These are phyloP conservation scores for Melieria crassipennis DNA, from an alignment of 2,888 invertebrate genomes.

Conservation along the genomic window DNA sequence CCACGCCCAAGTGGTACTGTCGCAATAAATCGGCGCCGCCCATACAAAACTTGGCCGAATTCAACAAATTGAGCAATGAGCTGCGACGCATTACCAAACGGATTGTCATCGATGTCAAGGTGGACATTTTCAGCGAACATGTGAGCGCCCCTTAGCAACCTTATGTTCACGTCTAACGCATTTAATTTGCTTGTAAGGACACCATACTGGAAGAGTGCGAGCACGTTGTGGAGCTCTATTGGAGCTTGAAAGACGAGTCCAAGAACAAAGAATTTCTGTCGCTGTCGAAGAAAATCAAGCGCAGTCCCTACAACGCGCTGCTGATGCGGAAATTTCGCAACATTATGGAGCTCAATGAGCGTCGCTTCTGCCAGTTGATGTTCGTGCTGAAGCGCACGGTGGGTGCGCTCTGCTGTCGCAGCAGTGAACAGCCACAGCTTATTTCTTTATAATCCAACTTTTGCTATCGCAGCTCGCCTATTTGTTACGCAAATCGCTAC, in stretches of 20 bases:
- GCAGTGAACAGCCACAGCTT: too few relatives aligned
- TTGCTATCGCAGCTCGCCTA: conserved; percentile 49
- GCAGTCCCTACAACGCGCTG: conserved; percentile 63
- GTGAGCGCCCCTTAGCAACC: conserved; percentile 48
- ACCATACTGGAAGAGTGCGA: conserved; percentile 60
- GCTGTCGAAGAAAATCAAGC: conserved; percentile 61
- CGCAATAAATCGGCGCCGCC: conserved; percentile 61
- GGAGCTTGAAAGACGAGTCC: conserved; percentile 58
- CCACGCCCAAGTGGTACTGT: conserved; percentile 62
- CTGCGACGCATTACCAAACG: conserved; percentile 60
- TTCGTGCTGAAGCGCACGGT: conserved; percentile 63
- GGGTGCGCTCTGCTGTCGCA: conserved; percentile 12
- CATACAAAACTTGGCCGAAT: conserved; percentile 59
- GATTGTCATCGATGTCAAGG: conserved; percentile 62
- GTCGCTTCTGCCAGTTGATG: conserved; percentile 60
- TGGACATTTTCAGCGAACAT: conserved; percentile 61
- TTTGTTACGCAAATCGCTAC: conserved; percentile 55
- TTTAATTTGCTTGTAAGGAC: conserved; percentile 45
- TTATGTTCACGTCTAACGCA: neutral
- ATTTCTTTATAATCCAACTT: too few relatives aligned
- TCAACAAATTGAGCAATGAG: conserved; percentile 59
- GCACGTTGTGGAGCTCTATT: conserved; percentile 56
- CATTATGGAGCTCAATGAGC: conserved; percentile 58
- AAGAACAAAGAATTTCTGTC: conserved; percentile 56
- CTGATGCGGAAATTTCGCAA: conserved; percentile 56